Evolutionary conservation across 1,140 invertebrate genomes (phyloP), one percentile per base, ranked within the genome.

Genomic region (Eubasilissa regina): DNA sequence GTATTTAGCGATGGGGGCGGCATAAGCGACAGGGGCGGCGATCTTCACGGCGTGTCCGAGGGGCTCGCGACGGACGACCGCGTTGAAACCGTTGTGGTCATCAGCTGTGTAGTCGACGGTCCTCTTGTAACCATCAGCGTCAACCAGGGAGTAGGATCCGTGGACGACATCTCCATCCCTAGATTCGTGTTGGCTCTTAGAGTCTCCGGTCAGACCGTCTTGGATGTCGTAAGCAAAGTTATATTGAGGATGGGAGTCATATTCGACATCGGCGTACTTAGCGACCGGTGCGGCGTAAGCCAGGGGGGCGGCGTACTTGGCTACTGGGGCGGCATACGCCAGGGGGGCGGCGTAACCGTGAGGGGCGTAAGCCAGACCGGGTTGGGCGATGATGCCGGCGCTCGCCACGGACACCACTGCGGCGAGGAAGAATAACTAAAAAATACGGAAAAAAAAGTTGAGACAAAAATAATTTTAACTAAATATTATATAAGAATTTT

Each of bases 81-180:
- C 88, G 83, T 89, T 88, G 85, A 89, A 90, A 80, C 89, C 89
- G 75, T 89, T 86, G 74, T 87, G 80, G 0, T 90, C 88, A 85
- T 92, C 91, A 44, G 91, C 91, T 6, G 90, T 90, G 85, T 92
- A 92, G 77, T 91, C 89, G 4, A 91, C 91, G 55, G 88, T 91
- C 75, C 91, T 87, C 77, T 89, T 88, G 79, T 87, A 89, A 53
- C 91, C 91, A 84, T 92, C 91, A 4, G 91, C 87, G 84, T 91
- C 90, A 55, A 89, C 85, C 7, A 91, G 81, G 10, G 88, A 89
- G 84, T 91, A 91, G 58, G 85, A 85, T 77, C 91, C 91, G 83
- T 90, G 86, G 10, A 92, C 91, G 64, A 91, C 87, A 80, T 91
- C 91, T 56, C 91, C 91, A 70, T 89, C 87, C 4, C 91, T 86